Conservation (phyloP, 2,888 invertebrate species). For the Corythucha ciliata region DNA sequence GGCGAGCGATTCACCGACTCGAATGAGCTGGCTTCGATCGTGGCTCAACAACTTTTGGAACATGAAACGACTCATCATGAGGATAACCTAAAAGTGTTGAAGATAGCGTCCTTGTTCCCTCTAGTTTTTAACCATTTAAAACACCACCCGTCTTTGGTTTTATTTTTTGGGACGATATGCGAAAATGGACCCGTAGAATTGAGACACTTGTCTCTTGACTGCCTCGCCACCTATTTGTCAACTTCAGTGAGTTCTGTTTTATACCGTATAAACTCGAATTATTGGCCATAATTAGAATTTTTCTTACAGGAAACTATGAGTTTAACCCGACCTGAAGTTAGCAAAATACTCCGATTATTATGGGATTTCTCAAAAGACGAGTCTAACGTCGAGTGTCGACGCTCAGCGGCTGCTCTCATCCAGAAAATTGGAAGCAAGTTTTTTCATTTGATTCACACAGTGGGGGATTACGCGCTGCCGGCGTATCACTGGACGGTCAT, state of each 20-base stretch:
- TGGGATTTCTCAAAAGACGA: conserved; percentile 4
- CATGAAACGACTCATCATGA: conserved; percentile 14
- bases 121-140: conserved; percentile 4
- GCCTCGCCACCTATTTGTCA: conserved; percentile 6
- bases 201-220: conserved; percentile 14
- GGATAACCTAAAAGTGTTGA: conserved; percentile 2
- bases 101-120: conserved; percentile 1
- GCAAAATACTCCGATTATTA: too few relatives aligned
- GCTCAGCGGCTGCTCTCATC: too few relatives aligned
- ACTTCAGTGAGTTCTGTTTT: background rate
- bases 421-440: too few relatives aligned
- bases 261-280: too few relatives aligned
- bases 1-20: conserved; percentile 6
- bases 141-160: background rate
- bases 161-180: conserved; percentile 14
- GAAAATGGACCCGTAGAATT: conserved; percentile 4
- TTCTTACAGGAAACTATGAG: background rate
- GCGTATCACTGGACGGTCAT: too few relatives aligned
- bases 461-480: too few relatives aligned
- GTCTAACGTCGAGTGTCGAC: background rate
- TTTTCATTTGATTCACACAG: too few relatives aligned
- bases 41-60: background rate
- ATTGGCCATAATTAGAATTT: background rate
- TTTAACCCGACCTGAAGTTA: too few relatives aligned
- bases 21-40: conserved; percentile 11